Evolutionary conservation across 2,113 vertebrate genomes (phyloP).

Genomic region (Eurypyga helias): DNA sequence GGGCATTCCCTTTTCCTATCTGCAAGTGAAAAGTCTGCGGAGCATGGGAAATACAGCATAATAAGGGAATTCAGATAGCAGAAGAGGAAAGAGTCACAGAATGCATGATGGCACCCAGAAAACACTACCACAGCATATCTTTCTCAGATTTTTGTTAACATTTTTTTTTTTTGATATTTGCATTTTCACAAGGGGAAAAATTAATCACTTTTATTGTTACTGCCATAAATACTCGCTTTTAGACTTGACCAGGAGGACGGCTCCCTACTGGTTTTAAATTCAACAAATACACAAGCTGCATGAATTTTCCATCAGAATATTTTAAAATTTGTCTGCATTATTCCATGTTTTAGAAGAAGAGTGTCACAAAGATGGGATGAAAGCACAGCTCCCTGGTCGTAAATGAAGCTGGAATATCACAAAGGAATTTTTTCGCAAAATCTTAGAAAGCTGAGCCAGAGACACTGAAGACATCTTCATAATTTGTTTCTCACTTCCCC

Average conservation of each 20-base stretch:
- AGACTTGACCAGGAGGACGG: background rate
- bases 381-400: background rate
- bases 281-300: background rate
- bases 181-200: background rate
- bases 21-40: background rate
- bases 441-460: background rate
- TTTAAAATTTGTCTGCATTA: background rate
- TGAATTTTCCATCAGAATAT: background rate
- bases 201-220: background rate
- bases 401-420: background rate
- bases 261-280: background rate
- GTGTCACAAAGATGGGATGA: background rate
- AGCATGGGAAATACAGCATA: background rate
- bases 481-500: background rate
- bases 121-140: background rate
- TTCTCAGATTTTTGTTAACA: background rate
- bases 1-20: background rate
- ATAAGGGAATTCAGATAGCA: background rate
- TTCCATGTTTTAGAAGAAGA: background rate
- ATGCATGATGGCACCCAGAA: background rate
- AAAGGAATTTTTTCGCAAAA: background rate
- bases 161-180: background rate
- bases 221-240: background rate
- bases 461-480: background rate
- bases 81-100: background rate